Conservation (phyloP, 1,140 invertebrate species). For the Pararge aegeria region DNA sequence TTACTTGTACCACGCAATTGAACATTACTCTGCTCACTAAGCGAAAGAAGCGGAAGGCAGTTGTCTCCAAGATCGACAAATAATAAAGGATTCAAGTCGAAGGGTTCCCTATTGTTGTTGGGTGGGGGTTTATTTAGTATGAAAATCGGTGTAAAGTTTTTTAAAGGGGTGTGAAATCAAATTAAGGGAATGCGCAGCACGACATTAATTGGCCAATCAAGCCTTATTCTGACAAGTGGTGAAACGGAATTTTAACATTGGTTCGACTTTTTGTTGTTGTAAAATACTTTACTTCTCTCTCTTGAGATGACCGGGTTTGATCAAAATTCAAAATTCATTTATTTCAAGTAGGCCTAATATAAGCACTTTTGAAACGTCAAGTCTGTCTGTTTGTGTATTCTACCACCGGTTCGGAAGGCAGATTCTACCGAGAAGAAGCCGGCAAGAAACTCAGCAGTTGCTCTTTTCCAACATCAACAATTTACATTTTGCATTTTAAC, state of each 20-base stretch:
- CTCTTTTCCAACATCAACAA: too few relatives aligned
- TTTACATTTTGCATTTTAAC: too few relatives aligned
- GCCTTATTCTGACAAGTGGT: slow-evolving; percentile 23
- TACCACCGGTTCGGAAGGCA: too few relatives aligned
- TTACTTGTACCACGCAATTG: slow-evolving; percentile 30
- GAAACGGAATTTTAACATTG: neutral
- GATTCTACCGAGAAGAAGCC: too few relatives aligned
- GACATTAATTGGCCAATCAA: slow-evolving; percentile 46
- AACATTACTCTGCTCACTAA: slow-evolving; percentile 40
- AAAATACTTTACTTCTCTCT: too few relatives aligned
- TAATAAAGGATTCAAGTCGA: slow-evolving; percentile 49
- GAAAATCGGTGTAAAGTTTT: slow-evolving; percentile 62
- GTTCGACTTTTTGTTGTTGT: too few relatives aligned
- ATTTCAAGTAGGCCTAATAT: too few relatives aligned
- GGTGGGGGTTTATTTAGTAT: slow-evolving; percentile 66
- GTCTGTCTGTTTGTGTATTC: too few relatives aligned
- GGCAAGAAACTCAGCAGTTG: too few relatives aligned
- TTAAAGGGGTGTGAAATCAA: slow-evolving; percentile 53
- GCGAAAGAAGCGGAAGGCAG: slow-evolving; percentile 59
- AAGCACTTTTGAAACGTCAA: too few relatives aligned
- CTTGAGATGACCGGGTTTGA: too few relatives aligned
- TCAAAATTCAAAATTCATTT: too few relatives aligned
- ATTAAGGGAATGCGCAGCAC: slow-evolving; percentile 32
- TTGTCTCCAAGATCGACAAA: slow-evolving; percentile 55
- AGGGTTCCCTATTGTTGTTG: slow-evolving; percentile 52